A percentile compares a stretch with the other conserved stretches of the same genome.
These are phyloP conservation scores for Oscheius myriophilus DNA, from an alignment of 2,888 invertebrate genomes.

Conservation along the genomic window DNA sequence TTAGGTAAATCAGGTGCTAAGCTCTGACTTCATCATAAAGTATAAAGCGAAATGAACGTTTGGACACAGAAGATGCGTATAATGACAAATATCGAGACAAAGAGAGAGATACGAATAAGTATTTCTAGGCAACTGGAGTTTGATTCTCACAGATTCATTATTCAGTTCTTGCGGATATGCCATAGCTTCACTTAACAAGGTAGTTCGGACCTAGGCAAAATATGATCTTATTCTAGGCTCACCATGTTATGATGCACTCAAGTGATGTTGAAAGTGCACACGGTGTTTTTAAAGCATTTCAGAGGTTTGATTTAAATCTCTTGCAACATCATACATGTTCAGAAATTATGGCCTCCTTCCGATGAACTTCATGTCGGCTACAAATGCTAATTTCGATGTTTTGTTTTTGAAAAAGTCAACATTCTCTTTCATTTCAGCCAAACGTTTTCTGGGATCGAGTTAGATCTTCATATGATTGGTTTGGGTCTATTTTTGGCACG, in stretches of 20 bases:
- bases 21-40: too few relatives aligned
- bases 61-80: too few relatives aligned
- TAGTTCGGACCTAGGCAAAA: neutral
- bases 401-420: neutral
- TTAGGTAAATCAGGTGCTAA: too few relatives aligned
- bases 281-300: constrained; percentile 36
- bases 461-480: constrained; percentile 38
- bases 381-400: constrained; percentile 34
- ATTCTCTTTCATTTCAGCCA: too few relatives aligned
- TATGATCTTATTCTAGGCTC: neutral
- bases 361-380: constrained; percentile 36
- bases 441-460: constrained; percentile 36
- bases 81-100: too few relatives aligned
- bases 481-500: constrained; percentile 31
- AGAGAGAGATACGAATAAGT: too few relatives aligned
- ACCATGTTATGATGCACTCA: constrained; percentile 40
- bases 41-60: too few relatives aligned
- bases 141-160: constrained; percentile 35
- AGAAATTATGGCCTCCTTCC: constrained; percentile 40
- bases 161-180: constrained; percentile 38
- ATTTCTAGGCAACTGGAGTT: constrained; percentile 26
- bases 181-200: constrained; percentile 32
- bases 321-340: neutral
- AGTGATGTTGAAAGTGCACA: constrained; percentile 43
- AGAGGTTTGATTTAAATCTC: constrained; percentile 11